Conservation (phyloP, 2,797 vertebrate genomes). For the Myripristis jacobus region DNA sequence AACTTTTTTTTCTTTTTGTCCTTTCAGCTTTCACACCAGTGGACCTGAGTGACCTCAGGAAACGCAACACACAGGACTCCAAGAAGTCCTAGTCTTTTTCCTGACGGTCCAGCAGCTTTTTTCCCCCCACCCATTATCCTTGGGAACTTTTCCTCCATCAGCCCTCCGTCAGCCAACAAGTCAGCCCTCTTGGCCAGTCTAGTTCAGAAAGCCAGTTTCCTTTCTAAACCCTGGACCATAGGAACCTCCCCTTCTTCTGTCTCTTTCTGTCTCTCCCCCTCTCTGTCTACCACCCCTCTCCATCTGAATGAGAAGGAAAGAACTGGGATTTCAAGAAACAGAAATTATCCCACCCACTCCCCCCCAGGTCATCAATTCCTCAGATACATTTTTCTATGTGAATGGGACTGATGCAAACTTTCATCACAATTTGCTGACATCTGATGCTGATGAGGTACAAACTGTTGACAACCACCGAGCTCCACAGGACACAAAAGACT, state of each 20-base stretch:
- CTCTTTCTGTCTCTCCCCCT: constrained; percentile 25
- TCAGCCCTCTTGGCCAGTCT: constrained; percentile 74
- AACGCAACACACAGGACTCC: constrained; percentile 93
- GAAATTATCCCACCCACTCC: constrained; percentile 57
- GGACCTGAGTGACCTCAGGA: constrained; percentile 96
- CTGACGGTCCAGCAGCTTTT: constrained; percentile 59
- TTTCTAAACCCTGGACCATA: constrained; percentile 76
- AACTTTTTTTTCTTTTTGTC: constrained; percentile 32
- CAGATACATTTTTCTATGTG: constrained; percentile 65
- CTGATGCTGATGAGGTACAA: constrained; percentile 69
- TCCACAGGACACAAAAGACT: constrained; percentile 71
- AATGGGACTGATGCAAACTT: constrained; percentile 69
- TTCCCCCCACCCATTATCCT: constrained; percentile 68
- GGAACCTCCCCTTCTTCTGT: not conserved
- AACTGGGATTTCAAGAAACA: constrained; percentile 67
- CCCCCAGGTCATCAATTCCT: constrained; percentile 54
- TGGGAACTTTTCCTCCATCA: constrained; percentile 79
- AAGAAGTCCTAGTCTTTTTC: constrained; percentile 93
- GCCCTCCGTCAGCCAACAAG: constrained; percentile 72
- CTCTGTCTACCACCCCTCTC: constrained; percentile 44
- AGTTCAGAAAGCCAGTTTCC: constrained; percentile 69
- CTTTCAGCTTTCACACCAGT: constrained; percentile 93
- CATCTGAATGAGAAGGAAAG: constrained; percentile 63
- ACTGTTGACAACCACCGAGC: constrained; percentile 56
- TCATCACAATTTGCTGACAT: constrained; percentile 66